Evolutionary conservation across 2,113 vertebrate species (phyloP), one percentile per base, ranked within the genome.

Genomic region (Hylia prasina): DNA sequence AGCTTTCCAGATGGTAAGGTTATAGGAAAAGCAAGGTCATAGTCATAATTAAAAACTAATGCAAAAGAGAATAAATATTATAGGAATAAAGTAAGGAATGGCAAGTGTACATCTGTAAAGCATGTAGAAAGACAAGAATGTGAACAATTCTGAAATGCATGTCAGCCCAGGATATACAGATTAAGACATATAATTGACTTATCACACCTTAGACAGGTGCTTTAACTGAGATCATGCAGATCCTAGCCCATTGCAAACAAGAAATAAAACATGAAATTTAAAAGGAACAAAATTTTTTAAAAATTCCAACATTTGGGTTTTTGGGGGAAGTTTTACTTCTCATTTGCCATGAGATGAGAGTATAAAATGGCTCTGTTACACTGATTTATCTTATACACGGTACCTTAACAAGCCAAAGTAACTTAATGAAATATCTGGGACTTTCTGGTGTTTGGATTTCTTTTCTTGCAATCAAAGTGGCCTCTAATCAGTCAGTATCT

Each of bases 271-370:
- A n/a, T 23, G 3, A 22, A 37, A 79, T 47, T 69, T 28, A 17
- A 82, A 57, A 75, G 23, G 6, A 44, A 30, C 1, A 24, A 15
- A 9, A 19, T 6, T 57, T 56, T 4, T 21, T 2, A 3, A 30
- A 48, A 54, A 47, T 1, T 3, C 5, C 8, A 31, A 9, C 7
- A 47, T 53, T 40, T 61, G 14, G 5, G 7, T 2, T 3, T 39
- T 21, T 66, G 33, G 39, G 2, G 5, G 23, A 82, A 54, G 8
- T 42, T 76, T 93, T 71, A n/a, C 11, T 64, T 85, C 23, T 21
- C 11, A 40, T 58, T 71, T 79, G 5, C 30, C 9, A 12, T 57
- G 22, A 73, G 11, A 53, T 53, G 30, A 90, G n/a, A 48, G 13
- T 15, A 69, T 21, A 51, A 6, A 35, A 50, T 30, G 10, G 1